Evolutionary conservation across 2,888 invertebrate genomes (phyloP), one percentile per base, ranked within the genome.

Genomic region (Cetonia aurata): DNA sequence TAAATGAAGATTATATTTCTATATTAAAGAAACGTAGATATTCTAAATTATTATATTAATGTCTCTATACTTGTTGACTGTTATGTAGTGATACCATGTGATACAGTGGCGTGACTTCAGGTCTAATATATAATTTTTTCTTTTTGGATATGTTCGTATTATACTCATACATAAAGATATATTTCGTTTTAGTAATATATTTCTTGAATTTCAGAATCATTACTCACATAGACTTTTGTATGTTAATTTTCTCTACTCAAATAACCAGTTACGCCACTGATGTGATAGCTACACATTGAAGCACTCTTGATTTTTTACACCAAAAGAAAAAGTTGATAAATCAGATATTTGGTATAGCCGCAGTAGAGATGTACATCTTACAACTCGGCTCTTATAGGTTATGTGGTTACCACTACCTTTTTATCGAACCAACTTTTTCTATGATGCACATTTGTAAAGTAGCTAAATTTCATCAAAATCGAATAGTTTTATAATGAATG

Each of bases 11-110:
- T 60, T 75, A 72, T 73, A 75, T 75, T 72, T 75, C 75, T 73
- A 70, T 74, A 70, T 72, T 71, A 48, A 60, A 56, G 15, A 67
- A 60, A 60, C 67, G 52, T 72, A 62, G 67, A 60, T 67, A 66
- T 70, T 70, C 60, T 67, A 62, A 71, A 71, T 62, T 71, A 60
- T 70, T 72, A 74, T 76, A 62, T 62, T 50, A 62, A 73, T 75
- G 75, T 77, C 76, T 76, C 75, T 76, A 76, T 77, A 78, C 76
- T 79, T 77, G 77, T 79, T 79, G 75, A 79, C 75, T 78, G 77
- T 76, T 77, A 76, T 70, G 73, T 79, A 79, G 79, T 79, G 78
- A 79, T 79, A 79, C 78, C 75, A 77, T 79, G 79, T 79, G 79
- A 79, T 79, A 79, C 62, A 62, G 62, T 62, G 62, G 50, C 62